Conservation (phyloP, 2,888 invertebrate species). For the Mythimna ferrago region DNA sequence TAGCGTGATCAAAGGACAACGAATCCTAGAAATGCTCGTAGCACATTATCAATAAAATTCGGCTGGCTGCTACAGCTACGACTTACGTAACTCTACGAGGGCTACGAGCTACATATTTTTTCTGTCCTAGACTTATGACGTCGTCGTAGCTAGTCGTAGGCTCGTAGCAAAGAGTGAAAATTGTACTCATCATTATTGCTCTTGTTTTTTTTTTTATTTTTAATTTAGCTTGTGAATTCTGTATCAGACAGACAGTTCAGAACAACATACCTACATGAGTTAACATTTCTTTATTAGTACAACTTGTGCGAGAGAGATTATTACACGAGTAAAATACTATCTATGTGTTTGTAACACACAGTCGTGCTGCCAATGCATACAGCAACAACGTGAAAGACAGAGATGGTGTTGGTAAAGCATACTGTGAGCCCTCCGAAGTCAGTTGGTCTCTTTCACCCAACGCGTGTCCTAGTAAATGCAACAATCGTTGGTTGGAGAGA, state of each 20-base stretch:
- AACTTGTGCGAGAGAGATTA: constrained; percentile 34
- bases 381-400: constrained; percentile 68
- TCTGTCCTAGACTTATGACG: not conserved
- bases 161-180: not conserved
- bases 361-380: constrained; percentile 51
- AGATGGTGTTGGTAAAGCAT: constrained; percentile 66
- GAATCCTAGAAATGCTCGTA: constrained; percentile 14
- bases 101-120: constrained; percentile 25
- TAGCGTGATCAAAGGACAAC: too few species aligned
- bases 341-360: constrained; percentile 54
- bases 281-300: constrained; percentile 35
- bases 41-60: constrained; percentile 14
- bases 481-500: constrained; percentile 47
- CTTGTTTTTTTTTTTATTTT: not conserved
- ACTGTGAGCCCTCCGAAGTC: constrained; percentile 62
- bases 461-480: constrained; percentile 37
- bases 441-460: constrained; percentile 61
- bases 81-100: constrained; percentile 4
- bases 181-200: not conserved
- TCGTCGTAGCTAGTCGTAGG: not conserved
- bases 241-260: not conserved
- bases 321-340: constrained; percentile 39
- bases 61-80: constrained; percentile 20
- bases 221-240: not conserved
- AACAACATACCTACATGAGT: constrained; percentile 9